Base-by-base conservation (phyloP, 1,140 invertebrate genomes). In the Lineus longissimus region DNA sequence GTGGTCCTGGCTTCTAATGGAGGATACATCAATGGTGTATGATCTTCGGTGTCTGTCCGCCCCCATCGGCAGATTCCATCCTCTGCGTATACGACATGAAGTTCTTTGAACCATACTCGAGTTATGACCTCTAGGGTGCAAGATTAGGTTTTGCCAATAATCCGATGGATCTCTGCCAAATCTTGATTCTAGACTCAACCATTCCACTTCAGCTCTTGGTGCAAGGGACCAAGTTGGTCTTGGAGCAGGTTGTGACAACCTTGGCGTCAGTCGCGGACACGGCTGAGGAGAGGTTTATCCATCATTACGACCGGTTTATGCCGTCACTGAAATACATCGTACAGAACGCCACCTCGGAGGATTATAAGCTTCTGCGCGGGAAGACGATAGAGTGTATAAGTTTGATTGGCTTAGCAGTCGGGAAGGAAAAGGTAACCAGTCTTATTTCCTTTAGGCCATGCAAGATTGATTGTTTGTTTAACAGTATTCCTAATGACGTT, bases 321-420 rank as follows among this genome's bases (percentile, higher is more conserved):
- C 95, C 95, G 0, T 95, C 91, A 77, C 85, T 99, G 29, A 99
- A 98, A 80, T 98, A 94, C 75, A 98, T 99, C 45, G 96, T 98
- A 70, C 87, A 94, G 76, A 94, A 98, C 83, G 94, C 95, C 2
- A 93, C 88, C 65, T 88, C 88, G 0, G 86, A 89, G 25, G 93
- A 97, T 73, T 84, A 97, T 25, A 90, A 92, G 73, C 84, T 98
- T 76, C 84, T 98, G 4, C 85, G 97, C 55, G 96, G 88, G 15
- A 98, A 98, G 82, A 95, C 94, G 0, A 98, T 98, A 69, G 97
- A 99, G 82, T 99, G 97, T 78, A 94, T 99, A 31, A 97, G 94
- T 78, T 85, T 99, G 27, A 99, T 99, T 79, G 97, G 95, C 19
- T 84, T 99, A 66, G 97, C 97, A 65, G 97, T 99, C 59, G 97